Evolutionary conservation across 2,113 vertebrate species (phyloP).

Genomic region (Nasalis larvatus): DNA sequence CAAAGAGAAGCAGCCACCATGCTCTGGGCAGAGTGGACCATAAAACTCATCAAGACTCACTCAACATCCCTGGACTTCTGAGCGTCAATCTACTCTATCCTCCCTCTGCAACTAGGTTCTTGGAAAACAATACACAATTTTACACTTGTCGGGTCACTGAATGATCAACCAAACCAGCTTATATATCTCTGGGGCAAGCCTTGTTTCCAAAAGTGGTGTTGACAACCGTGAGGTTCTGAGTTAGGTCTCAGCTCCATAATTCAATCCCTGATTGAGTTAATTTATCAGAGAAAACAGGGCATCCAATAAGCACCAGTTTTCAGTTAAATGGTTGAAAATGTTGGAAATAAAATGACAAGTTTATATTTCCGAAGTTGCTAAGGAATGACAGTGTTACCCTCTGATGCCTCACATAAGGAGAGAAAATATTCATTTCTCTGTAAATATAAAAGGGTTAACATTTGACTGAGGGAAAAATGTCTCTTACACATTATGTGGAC

Average conservation of each 20-base stretch:
- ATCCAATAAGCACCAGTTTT: neutral
- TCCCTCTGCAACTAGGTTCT: neutral
- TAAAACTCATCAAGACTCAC: neutral
- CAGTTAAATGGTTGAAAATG: neutral
- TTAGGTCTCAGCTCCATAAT: neutral
- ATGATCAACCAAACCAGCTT: neutral
- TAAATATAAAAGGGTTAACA: neutral
- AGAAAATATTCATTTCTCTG: constrained; percentile 8
- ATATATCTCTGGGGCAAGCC: neutral
- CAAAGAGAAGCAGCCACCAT: neutral
- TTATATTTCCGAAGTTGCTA: neutral
- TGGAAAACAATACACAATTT: neutral
- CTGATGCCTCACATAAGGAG: neutral
- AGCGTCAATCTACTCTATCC: neutral
- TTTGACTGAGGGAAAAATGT: neutral
- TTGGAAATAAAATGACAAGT: neutral
- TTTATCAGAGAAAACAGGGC: neutral
- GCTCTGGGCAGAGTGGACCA: neutral
- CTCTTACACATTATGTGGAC: neutral
- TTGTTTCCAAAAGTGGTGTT: neutral
- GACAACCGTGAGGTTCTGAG: neutral
- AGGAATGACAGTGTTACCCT: neutral
- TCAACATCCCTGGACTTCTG: neutral
- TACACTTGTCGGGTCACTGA: neutral
- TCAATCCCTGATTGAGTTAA: neutral